These are phyloP conservation scores for Sylvia borin DNA, from an alignment of 2,797 vertebrate genomes.

Conservation along the genomic window DNA sequence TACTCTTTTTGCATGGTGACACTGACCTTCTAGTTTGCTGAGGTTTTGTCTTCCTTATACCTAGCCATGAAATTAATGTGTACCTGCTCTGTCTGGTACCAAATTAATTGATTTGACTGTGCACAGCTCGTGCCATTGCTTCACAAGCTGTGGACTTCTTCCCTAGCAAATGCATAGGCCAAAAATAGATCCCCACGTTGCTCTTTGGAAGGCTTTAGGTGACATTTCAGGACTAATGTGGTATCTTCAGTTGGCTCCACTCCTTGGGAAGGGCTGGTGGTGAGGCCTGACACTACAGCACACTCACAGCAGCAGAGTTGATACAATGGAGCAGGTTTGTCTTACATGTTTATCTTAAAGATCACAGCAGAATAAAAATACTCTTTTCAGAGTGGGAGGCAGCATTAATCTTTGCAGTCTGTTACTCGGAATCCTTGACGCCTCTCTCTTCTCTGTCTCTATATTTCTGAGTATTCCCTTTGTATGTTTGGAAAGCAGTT, in stretches of 20 bases:
- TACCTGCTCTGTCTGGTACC: neutral
- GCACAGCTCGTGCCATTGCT: neutral
- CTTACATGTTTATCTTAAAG: slow-evolving; percentile 11
- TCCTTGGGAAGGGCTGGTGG: neutral
- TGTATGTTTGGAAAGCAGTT: slow-evolving; percentile 27
- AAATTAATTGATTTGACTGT: neutral
- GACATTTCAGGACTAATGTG: neutral
- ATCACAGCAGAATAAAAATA: slow-evolving; percentile 12
- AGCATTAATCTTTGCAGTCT: neutral
- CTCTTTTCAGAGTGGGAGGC: neutral
- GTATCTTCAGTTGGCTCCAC: neutral
- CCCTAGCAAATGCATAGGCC: rapidly evolving
- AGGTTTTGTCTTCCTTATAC: neutral
- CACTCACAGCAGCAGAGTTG: neutral
- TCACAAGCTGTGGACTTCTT: neutral
- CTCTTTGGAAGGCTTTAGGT: neutral
- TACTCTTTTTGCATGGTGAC: neutral
- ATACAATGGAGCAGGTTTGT: neutral
- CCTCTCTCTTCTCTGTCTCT: neutral
- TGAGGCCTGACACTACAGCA: neutral
- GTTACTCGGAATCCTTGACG: neutral
- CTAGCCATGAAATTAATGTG: neutral
- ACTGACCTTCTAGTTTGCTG: neutral
- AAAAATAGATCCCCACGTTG: neutral
- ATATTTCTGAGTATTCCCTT: neutral